Evolutionary conservation across 2,888 invertebrate genomes (phyloP), one percentile per base, ranked within the genome.

Genomic region (Macaria notata): DNA sequence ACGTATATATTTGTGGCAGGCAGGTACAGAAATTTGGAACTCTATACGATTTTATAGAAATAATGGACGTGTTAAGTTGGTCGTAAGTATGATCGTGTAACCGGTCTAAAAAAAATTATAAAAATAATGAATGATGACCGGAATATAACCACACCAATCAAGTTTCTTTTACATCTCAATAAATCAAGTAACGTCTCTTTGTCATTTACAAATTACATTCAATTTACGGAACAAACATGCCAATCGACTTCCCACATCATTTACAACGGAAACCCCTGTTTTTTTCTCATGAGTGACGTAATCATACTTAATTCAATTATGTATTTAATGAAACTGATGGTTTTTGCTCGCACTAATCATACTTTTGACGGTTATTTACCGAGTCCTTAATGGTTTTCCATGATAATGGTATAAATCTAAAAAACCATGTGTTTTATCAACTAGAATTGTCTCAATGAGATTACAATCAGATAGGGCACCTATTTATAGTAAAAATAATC

Each of bases 281-380:
- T 51, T 56, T 56, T 31, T 43, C 30, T 9, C 36, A 42, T 38
- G 41, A 31, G 19, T 46, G 38, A 46, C 31, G 52, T 9, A 39
- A 52, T 39, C 48, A 39, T 45, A 46, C 49, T 49, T 38, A 44
- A 46, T 42, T 58, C 49, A 49, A 54, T 53, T 49, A 46, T 38
- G 19, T 31, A 36, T 8, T 4, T 51, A 53, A 49, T 53, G 46
- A 46, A 46, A 57, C 46, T 46, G 19, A 31, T 42, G 31, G 41
- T 46, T 52, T 56, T 57, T 56, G 50, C 44, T 51, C 47, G 19
- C 9, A 9, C 48, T 46, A 29, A 38, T 46, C 41, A 49, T 44
- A 30, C 31, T 38, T 48, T 38, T 48, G 50, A 1, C 53, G 53
- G 57, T 58, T 53, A 53, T 58, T 58, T 42, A 53, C 57, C 49